These are phyloP conservation scores for Seriola rivoliana DNA, from an alignment of 2,113 vertebrate species.

Conservation along the genomic window DNA sequence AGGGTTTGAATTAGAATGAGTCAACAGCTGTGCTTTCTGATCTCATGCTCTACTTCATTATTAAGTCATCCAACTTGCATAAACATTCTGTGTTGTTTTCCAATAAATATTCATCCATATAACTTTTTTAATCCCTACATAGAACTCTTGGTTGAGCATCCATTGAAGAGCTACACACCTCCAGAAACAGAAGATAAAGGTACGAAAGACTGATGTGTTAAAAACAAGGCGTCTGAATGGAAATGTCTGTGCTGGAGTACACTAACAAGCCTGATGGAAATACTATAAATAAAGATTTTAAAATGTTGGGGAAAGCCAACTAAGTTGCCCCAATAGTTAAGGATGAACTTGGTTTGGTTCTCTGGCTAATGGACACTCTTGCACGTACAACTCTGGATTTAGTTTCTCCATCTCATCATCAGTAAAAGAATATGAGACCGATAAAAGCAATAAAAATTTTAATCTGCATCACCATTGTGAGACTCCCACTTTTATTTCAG, in stretches of 20 bases:
- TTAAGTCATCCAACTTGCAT: neutral
- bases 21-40: no score
- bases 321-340: neutral
- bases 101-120: neutral
- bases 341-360: neutral
- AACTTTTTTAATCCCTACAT: neutral
- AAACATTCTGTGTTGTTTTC: neutral
- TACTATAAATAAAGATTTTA: neutral
- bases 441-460: neutral
- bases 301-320: neutral
- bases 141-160: conserved; percentile 50
- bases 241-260: neutral
- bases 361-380: neutral
- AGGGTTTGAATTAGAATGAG: no score
- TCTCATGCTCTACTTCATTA: no score
- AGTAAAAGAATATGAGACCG: neutral
- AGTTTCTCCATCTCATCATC: neutral
- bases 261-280: neutral
- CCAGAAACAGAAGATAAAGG: conserved; percentile 24
- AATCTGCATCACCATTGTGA: neutral
- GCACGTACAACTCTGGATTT: neutral
- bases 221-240: neutral
- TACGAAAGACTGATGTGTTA: conserved; percentile 18
- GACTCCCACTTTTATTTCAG: neutral
- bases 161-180: neutral